A percentile compares a stretch with the other conserved stretches of the same genome.
phyloP scores from a whole-genome alignment of 2,888 invertebrate genomes.

The Scaptomyza parva region DNA sequence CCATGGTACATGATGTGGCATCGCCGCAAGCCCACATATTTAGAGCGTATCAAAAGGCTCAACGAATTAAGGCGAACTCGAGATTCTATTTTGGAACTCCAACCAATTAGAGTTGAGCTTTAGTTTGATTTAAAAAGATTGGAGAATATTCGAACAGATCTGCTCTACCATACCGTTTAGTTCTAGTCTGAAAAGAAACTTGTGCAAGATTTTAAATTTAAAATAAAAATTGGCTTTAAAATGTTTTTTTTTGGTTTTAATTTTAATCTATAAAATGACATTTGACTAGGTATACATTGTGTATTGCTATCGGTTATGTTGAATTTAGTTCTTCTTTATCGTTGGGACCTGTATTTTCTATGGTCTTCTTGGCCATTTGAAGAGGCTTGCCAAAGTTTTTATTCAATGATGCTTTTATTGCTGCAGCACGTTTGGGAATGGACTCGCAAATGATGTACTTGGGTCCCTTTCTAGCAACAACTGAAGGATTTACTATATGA shows the following conservation, averaged over 20 bases:
- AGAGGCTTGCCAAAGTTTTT: neutral
- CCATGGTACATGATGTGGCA: conserved; percentile 59
- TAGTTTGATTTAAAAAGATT: too few relatives aligned
- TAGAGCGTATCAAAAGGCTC: conserved; percentile 35
- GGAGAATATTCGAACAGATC: too few relatives aligned
- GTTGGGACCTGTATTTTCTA: neutral
- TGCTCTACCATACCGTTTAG: too few relatives aligned
- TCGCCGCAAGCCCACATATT: conserved; percentile 31
- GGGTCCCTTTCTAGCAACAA: neutral
- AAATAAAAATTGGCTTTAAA: neutral
- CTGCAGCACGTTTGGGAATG: neutral
- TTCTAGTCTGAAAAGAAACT: too few relatives aligned
- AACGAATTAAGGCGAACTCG: neutral
- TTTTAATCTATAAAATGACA: neutral
- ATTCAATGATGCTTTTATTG: neutral
- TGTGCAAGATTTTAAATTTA: too few relatives aligned
- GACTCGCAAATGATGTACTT: neutral
- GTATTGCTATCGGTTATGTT: neutral
- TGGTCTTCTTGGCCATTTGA: neutral
- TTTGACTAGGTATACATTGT: neutral
- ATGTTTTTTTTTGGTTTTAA: neutral
- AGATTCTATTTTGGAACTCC: neutral
- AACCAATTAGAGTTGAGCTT: too few relatives aligned
- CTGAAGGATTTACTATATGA: neutral
- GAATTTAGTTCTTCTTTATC: neutral